Evolutionary conservation across 1,140 invertebrate species (phyloP).

Genomic region (Brachionus paranguensis): DNA sequence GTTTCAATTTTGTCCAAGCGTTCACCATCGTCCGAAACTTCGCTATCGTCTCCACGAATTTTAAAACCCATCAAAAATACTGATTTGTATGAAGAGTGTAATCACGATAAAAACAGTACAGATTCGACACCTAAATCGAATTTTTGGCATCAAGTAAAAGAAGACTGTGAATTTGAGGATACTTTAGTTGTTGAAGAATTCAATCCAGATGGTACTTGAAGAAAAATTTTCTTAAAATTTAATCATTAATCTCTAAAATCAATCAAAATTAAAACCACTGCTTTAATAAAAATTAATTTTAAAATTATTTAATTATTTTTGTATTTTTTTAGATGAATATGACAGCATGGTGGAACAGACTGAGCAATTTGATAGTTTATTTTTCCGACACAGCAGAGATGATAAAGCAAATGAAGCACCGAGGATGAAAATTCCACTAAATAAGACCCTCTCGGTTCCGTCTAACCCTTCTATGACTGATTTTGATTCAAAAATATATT

Average conservation of each 20-base stretch:
- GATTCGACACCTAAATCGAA: background rate
- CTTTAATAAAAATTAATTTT: background rate
- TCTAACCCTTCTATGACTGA: background rate
- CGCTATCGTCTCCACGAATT: background rate
- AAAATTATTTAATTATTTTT: background rate
- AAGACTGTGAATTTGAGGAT: background rate
- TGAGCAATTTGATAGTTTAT: background rate
- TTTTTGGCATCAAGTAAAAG: background rate
- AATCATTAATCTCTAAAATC: too few relatives aligned
- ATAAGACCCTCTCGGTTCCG: background rate
- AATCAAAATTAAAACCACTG: background rate
- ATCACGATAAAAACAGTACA: background rate
- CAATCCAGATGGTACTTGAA: slow-evolving; percentile 10
- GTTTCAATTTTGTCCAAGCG: slow-evolving; percentile 7
- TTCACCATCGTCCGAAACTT: background rate
- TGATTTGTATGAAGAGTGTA: background rate
- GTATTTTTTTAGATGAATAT: slow-evolving; percentile 12
- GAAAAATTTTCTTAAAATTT: background rate
- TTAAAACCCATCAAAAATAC: background rate
- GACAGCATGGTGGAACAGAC: slow-evolving; percentile 30
- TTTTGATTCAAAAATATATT: background rate
- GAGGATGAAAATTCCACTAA: background rate
- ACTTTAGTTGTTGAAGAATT: background rate
- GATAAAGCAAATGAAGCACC: background rate
- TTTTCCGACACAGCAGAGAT: background rate